A percentile compares a stretch with the other conserved stretches of the same genome.
These are phyloP conservation scores for Gila orcuttii DNA, from an alignment of 2,113 vertebrate genomes.

Conservation along the genomic window DNA sequence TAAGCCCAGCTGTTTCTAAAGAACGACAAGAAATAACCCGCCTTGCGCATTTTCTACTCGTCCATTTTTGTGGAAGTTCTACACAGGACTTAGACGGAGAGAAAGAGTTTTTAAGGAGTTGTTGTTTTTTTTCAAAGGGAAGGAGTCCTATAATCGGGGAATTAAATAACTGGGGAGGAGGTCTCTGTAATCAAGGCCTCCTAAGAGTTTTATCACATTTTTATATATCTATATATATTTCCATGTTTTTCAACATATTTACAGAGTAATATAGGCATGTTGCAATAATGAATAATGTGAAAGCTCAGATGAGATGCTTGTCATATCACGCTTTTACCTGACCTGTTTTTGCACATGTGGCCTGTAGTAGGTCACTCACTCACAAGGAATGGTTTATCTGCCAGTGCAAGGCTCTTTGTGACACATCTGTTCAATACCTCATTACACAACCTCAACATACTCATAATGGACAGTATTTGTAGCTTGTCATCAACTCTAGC, in stretches of 20 bases:
- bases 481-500: slow-evolving; percentile 66
- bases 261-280: slow-evolving; percentile 85
- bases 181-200: slow-evolving; percentile 77
- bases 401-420: slow-evolving; percentile 79
- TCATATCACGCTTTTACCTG: slow-evolving; percentile 83
- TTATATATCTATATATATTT: slow-evolving; percentile 61
- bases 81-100: slow-evolving; percentile 55
- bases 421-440: slow-evolving; percentile 82
- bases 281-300: slow-evolving; percentile 86
- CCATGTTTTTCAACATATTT: slow-evolving; percentile 81
- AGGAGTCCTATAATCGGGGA: slow-evolving; percentile 71
- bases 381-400: slow-evolving; percentile 79
- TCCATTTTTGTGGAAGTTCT: slow-evolving; percentile 68
- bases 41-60: slow-evolving; percentile 67
- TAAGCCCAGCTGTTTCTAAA: slow-evolving; percentile 37
- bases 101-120: slow-evolving; percentile 68
- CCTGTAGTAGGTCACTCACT: slow-evolving; percentile 74
- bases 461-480: slow-evolving; percentile 81
- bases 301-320: slow-evolving; percentile 82
- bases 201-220: slow-evolving; percentile 58
- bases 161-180: slow-evolving; percentile 57
- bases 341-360: slow-evolving; percentile 82
- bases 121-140: slow-evolving; percentile 68
- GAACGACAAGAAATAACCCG: slow-evolving; percentile 64
- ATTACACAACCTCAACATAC: slow-evolving; percentile 75